phyloP scores from a whole-genome alignment of 1,140 invertebrate genomes.

The Gerris buenoi region DNA sequence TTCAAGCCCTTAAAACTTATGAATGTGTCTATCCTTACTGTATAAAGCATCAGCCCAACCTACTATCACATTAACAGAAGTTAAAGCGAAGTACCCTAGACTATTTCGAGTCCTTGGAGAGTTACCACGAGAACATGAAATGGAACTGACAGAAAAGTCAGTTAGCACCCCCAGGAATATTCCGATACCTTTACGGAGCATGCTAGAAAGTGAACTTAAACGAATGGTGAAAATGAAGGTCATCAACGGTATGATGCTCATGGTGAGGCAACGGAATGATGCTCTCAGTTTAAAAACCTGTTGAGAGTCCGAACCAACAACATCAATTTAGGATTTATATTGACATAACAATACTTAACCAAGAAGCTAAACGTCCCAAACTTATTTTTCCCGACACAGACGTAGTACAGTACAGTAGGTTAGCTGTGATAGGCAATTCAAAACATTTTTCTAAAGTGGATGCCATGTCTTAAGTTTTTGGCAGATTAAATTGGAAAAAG shows the following conservation, averaged over 20 bases:
- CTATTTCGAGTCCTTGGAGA: background rate
- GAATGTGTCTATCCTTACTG: background rate
- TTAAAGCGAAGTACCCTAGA: background rate
- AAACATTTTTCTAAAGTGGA: constrained; percentile 23
- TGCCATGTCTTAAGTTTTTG: constrained; percentile 28
- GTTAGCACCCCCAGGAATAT: constrained; percentile 20
- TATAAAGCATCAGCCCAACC: background rate
- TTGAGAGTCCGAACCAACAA: constrained; percentile 25
- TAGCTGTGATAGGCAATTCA: constrained; percentile 15
- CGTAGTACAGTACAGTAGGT: too few relatives aligned
- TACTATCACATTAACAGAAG: background rate
- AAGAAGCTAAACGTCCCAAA: constrained; percentile 20
- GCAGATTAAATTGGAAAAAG: constrained; percentile 26
- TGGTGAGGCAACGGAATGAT: too few relatives aligned
- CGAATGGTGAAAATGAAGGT: constrained; percentile 20
- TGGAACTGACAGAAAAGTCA: constrained; percentile 6
- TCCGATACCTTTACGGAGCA: constrained; percentile 23
- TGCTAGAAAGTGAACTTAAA: constrained; percentile 21
- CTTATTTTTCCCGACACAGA: constrained; percentile 23
- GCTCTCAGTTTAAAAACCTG: constrained; percentile 23
- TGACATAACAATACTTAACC: constrained; percentile 27
- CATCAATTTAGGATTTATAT: constrained; percentile 28
- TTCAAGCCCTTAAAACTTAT: background rate
- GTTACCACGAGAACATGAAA: background rate
- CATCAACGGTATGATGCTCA: constrained; percentile 30